Base-by-base conservation (phyloP, 2,113 vertebrate species). In the Madoqua kirkii region DNA sequence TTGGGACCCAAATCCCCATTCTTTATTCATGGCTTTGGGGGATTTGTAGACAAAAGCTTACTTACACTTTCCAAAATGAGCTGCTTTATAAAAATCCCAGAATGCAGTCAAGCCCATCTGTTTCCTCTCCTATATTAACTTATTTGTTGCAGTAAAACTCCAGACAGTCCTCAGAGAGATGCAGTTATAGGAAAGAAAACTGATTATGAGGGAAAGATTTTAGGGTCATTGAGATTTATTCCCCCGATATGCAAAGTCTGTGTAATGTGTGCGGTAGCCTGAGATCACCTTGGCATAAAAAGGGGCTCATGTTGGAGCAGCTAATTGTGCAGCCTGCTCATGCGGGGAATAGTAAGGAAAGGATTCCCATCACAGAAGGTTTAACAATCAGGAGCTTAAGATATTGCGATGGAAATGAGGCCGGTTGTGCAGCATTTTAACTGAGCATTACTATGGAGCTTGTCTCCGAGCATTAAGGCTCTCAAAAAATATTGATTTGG, bases 151-250 rank as follows among this genome's bases (percentile, higher is more conserved):
- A 67, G 71, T 94, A 96, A 98, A 97, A 83, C 87, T 92, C 71
- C 62, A 92, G 91, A 96, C 88, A 71, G 88, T 91, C 94, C 85
- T 97, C 54, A 71, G 95, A 97, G 96, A 97, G 82, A 94, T 67
- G 71, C 57, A 76, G 87, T 96, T 95, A 89, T 81, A 91, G 62
- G 57, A 96, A 97, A 95, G 88, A 97, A 98, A 97, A 94, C 95
- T 97, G 89, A 93, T 96, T 96, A 96, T 95, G 79, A 97, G 19
- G 87, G 87, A 95, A 96, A 95, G 45, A 96, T 93, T 96, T 95
- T 97, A 97, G 97, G 97, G 95, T 98, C 96, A 93, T 64, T 97
- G 96, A 97, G 83, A 97, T 97, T 97, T 98, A 97, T 98, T 92
- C 62, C n/a, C 40, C 76, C 29, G 74, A 13, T 87, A 95, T 84